phyloP scores from a whole-genome alignment of 2,113 vertebrate genomes.

The Takifugu bimaculatus region DNA sequence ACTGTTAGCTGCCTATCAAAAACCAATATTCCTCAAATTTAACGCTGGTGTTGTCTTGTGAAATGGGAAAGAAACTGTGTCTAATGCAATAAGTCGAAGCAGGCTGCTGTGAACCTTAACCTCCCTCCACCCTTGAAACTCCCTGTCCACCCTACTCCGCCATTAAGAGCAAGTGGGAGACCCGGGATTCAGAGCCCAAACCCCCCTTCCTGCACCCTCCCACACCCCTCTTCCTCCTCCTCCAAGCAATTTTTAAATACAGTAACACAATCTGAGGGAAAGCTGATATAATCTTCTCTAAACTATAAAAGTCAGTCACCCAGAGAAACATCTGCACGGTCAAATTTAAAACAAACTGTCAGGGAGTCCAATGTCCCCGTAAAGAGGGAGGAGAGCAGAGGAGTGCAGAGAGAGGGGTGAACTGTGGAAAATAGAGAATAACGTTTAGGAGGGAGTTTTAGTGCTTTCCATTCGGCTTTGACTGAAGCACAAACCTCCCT shows the following conservation, averaged over 20 bases:
- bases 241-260: slow-evolving; percentile 76
- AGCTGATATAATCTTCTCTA: slow-evolving; percentile 85
- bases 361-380: slow-evolving; percentile 78
- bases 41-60: slow-evolving; percentile 74
- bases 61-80: slow-evolving; percentile 78
- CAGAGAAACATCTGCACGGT: slow-evolving; percentile 82
- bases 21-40: slow-evolving; percentile 78
- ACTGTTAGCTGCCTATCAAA: slow-evolving; percentile 74
- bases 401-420: slow-evolving; percentile 17
- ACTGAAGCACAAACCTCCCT: slow-evolving; percentile 53
- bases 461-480: slow-evolving; percentile 59
- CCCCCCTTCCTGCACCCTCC: slow-evolving; percentile 6
- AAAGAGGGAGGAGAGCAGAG: slow-evolving; percentile 62
- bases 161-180: slow-evolving; percentile 32
- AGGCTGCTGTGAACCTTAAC: slow-evolving; percentile 58
- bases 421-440: slow-evolving; percentile 49
- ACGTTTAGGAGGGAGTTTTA: slow-evolving; percentile 57
- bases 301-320: slow-evolving; percentile 85
- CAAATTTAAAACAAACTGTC: slow-evolving; percentile 86
- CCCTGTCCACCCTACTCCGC: slow-evolving; percentile 24
- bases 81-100: slow-evolving; percentile 72
- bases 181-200: slow-evolving; percentile 61
- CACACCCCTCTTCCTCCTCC: slow-evolving; percentile 32
- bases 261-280: slow-evolving; percentile 82
- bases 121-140: slow-evolving; percentile 34